A percentile compares a stretch with the other conserved stretches of the same genome.
Conservation (phyloP, 1,140 invertebrate species). For the Ceratosolen fusciceps region DNA sequence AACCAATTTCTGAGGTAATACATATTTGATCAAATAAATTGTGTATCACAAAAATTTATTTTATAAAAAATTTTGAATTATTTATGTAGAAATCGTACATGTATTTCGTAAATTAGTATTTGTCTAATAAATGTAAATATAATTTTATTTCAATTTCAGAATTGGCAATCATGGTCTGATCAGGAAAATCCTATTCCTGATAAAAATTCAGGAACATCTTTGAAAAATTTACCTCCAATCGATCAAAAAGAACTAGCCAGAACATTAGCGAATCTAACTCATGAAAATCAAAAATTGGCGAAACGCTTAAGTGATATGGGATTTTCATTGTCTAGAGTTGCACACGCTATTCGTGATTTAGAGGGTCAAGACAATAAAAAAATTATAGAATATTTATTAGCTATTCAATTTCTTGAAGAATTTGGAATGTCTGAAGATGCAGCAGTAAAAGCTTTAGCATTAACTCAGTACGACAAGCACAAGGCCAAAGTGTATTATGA, state of each 20-base stretch:
- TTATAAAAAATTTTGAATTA: neutral
- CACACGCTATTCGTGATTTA: slow-evolving; percentile 80
- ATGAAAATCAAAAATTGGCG: slow-evolving; percentile 77
- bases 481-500: slow-evolving; percentile 72
- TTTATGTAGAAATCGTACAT: neutral
- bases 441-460: slow-evolving; percentile 72
- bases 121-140: neutral
- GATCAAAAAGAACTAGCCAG: slow-evolving; percentile 54
- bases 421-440: slow-evolving; percentile 78
- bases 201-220: slow-evolving; percentile 45
- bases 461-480: slow-evolving; percentile 70
- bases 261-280: slow-evolving; percentile 58
- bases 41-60: slow-evolving; percentile 13
- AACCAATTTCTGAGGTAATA: slow-evolving; percentile 70
- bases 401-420: slow-evolving; percentile 76
- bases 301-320: slow-evolving; percentile 86
- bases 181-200: slow-evolving; percentile 56
- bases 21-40: slow-evolving; percentile 5
- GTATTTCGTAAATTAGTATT: neutral
- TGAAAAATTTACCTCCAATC: slow-evolving; percentile 38
- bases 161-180: slow-evolving; percentile 67
- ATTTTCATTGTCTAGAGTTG: slow-evolving; percentile 83
- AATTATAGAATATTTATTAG: slow-evolving; percentile 74
- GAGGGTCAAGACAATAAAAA: slow-evolving; percentile 86
- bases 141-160: slow-evolving; percentile 54